phyloP scores from a whole-genome alignment of 2,113 vertebrate species.

The Aythya baeri region DNA sequence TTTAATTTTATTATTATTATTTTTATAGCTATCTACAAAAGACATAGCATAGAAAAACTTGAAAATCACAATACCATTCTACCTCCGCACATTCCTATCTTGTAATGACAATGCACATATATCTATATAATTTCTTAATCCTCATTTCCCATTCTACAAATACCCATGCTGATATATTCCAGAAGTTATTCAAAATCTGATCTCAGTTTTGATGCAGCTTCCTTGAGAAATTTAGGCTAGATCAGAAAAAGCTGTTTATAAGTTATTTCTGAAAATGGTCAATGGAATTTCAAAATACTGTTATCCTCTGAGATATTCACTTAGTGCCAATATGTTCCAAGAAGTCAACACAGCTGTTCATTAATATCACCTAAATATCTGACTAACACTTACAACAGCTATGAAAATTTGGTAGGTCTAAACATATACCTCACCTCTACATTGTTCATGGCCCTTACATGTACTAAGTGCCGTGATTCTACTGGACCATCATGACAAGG shows the following conservation, averaged over 20 bases:
- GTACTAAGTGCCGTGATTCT: background rate
- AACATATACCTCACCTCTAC: fast-evolving
- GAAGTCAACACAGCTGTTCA: background rate
- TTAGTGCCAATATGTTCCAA: background rate
- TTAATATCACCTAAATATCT: background rate
- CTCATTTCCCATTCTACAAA: background rate
- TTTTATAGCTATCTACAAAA: background rate
- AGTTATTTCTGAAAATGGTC: background rate
- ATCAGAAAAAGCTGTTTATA: background rate
- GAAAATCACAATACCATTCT: background rate
- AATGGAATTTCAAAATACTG: background rate
- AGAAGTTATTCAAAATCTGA: background rate
- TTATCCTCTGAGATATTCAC: background rate
- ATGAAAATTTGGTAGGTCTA: background rate
- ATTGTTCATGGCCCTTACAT: background rate
- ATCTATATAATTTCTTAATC: background rate
- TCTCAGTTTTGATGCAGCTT: background rate
- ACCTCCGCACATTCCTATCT: background rate
- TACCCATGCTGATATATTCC: background rate
- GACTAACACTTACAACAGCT: background rate
- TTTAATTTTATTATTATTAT: background rate
- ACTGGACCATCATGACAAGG: background rate
- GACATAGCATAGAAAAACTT: background rate
- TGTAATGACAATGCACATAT: background rate
- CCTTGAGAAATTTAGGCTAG: background rate